Percentiles rank a stretch among this genome's conserved stretches.
Evolutionary conservation across 1,140 invertebrate species (phyloP).

Genomic region (Eupeodes corollae): DNA sequence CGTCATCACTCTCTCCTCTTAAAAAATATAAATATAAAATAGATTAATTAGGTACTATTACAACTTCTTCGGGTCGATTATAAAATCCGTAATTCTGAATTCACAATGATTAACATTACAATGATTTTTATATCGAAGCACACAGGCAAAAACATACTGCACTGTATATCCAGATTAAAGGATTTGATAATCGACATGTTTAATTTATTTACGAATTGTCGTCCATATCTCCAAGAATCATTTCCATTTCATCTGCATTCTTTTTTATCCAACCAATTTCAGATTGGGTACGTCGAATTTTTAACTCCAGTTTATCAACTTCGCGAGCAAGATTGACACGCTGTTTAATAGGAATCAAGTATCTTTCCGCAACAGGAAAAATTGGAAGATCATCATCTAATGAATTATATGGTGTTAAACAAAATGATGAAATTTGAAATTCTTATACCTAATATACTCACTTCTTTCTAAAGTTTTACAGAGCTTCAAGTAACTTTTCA

Average conservation of each 20-base stretch:
- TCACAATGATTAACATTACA: too few species aligned
- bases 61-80: too few species aligned
- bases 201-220: constrained; percentile 19
- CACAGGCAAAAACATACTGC: too few species aligned
- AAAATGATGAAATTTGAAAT: too few species aligned
- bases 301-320: constrained; percentile 65
- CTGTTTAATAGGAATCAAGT: constrained; percentile 54
- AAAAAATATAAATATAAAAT: neutral
- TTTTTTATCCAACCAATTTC: constrained; percentile 74
- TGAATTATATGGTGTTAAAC: neutral
- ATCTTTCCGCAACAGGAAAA: constrained; percentile 65
- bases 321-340: constrained; percentile 65
- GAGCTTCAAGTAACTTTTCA: constrained; percentile 66
- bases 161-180: too few species aligned
- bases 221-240: constrained; percentile 61
- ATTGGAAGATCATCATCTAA: constrained; percentile 67
- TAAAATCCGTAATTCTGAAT: too few species aligned
- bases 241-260: constrained; percentile 74
- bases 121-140: too few species aligned
- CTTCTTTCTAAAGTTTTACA: constrained; percentile 72
- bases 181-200: too few species aligned
- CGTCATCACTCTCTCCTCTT: constrained; percentile 31
- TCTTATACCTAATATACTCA: constrained; percentile 33
- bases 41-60: too few species aligned
- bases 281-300: constrained; percentile 50